phyloP scores from a whole-genome alignment of 2,888 invertebrate species.

The Ophioninae sp. region DNA sequence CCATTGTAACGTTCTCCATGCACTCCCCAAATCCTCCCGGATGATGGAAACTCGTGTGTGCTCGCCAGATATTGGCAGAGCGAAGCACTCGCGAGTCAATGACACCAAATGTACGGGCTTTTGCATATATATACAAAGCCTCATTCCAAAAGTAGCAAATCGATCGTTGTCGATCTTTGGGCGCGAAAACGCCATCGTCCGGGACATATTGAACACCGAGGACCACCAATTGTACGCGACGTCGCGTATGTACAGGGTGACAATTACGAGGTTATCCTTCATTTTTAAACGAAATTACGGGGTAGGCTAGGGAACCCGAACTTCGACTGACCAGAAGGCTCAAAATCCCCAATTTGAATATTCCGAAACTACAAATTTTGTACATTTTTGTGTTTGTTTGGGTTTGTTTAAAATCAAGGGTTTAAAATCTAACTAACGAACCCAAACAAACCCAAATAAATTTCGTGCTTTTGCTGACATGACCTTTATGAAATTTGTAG shows the following conservation, averaged over 20 bases:
- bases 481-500: too few species aligned
- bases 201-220: constrained; percentile 32
- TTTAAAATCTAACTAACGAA: too few species aligned
- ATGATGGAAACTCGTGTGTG: constrained; percentile 36
- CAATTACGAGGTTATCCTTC: background rate
- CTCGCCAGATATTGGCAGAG: constrained; percentile 33
- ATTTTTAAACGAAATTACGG: too few species aligned
- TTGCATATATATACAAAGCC: background rate
- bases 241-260: background rate
- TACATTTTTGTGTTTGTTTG: too few species aligned
- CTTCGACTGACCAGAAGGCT: too few species aligned
- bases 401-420: too few species aligned
- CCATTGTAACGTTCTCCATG: constrained; percentile 19
- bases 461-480: too few species aligned
- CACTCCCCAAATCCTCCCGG: constrained; percentile 40
- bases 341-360: too few species aligned
- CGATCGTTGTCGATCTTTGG: constrained; percentile 48
- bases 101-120: constrained; percentile 1
- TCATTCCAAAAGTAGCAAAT: constrained; percentile 39
- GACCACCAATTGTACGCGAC: constrained; percentile 3
- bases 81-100: constrained; percentile 41
- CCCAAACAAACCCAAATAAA: too few species aligned
- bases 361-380: too few species aligned
- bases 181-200: constrained; percentile 5
- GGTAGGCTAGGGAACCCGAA: too few species aligned